Conservation (phyloP, 2,888 invertebrate genomes). For the Lochmaea crataegi region DNA sequence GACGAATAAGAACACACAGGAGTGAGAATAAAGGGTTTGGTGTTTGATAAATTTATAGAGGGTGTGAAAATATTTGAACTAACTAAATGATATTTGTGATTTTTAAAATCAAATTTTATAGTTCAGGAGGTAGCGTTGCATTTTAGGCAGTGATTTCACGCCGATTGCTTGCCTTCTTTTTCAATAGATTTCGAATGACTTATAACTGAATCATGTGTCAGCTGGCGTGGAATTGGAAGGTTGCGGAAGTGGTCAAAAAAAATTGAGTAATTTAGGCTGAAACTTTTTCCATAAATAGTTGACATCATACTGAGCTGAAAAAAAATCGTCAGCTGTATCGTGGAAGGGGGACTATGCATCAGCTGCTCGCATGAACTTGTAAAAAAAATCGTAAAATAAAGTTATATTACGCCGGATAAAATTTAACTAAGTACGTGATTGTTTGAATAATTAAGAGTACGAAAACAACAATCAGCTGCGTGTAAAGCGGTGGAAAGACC, state of each 20-base stretch:
- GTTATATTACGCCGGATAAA: too few species aligned
- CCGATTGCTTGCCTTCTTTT: slow-evolving; percentile 14
- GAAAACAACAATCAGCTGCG: too few species aligned
- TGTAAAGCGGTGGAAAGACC: too few species aligned
- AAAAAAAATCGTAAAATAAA: too few species aligned
- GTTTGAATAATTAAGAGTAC: too few species aligned
- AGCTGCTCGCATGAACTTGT: too few species aligned
- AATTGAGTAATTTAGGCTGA: slow-evolving; percentile 11
- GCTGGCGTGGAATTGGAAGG: too few species aligned
- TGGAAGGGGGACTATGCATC: too few species aligned
- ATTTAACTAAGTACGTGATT: too few species aligned
- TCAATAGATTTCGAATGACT: background rate
- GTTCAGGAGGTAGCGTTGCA: slow-evolving; percentile 26
- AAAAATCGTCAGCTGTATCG: slow-evolving; percentile 15
- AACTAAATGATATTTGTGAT: background rate
- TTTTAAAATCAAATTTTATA: too few species aligned
- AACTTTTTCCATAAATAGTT: slow-evolving; percentile 8
- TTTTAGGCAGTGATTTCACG: slow-evolving; percentile 24
- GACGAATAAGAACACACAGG: background rate
- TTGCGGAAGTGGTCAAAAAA: too few species aligned
- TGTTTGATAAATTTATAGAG: background rate
- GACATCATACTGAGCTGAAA: slow-evolving; percentile 6
- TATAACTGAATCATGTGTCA: too few species aligned
- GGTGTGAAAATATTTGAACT: background rate
- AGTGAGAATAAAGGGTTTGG: background rate